Conservation (phyloP, 2,888 invertebrate species). For the Bombyx huttoni region DNA sequence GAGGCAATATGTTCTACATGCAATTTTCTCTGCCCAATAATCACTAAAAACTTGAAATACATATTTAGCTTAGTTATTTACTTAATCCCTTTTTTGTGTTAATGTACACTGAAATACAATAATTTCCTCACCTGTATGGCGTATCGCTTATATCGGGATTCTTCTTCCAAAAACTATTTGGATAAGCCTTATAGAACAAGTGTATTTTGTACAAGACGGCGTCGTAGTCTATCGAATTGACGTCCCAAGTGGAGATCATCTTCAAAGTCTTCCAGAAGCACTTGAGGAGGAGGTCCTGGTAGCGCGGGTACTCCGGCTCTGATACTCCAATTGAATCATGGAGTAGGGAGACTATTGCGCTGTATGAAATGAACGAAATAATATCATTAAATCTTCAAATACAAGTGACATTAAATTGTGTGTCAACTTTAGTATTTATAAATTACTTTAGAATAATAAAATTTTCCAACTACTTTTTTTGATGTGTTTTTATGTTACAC, state of each 20-base stretch:
- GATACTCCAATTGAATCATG: conserved; percentile 84
- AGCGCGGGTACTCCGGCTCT: conserved; percentile 75
- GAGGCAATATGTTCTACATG: too few species aligned
- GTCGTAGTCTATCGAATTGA: conserved; percentile 82
- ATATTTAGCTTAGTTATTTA: too few species aligned
- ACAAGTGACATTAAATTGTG: too few species aligned
- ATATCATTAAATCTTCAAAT: background rate
- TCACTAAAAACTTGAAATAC: too few species aligned
- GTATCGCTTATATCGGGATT: conserved; percentile 82
- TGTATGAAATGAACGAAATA: conserved; percentile 38
- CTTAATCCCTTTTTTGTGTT: too few species aligned
- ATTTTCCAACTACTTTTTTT: too few species aligned
- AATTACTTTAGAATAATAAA: too few species aligned
- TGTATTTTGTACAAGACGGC: conserved; percentile 87
- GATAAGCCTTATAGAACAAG: conserved; percentile 89
- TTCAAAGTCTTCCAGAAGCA: conserved; percentile 96
- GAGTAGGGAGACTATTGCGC: conserved; percentile 90
- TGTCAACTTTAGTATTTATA: too few species aligned
- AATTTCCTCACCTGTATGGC: conserved; percentile 74
- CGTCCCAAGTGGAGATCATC: conserved; percentile 85
- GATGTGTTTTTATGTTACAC: too few species aligned
- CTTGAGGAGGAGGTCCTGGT: conserved; percentile 89
- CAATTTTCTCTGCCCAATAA: too few species aligned
- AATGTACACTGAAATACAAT: background rate
- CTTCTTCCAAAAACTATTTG: conserved; percentile 89